These are phyloP conservation scores for Aurelia sp. DNA, from an alignment of 30 jellyfish, hydroid and myxozoan genomes.

Conservation along the genomic window DNA sequence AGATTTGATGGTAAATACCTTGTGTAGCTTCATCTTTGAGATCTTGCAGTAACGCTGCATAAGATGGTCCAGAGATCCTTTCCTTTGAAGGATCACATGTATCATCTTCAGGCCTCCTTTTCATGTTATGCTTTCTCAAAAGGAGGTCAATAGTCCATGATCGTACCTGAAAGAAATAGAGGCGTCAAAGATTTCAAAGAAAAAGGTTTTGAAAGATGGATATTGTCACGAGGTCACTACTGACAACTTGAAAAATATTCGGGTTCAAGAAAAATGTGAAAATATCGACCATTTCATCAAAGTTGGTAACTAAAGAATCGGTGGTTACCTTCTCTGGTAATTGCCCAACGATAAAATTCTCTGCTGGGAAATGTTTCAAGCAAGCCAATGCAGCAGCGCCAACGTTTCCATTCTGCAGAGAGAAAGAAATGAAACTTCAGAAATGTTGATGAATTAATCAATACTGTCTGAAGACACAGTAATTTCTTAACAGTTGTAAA, in stretches of 20 bases:
- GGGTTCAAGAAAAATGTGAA: no score
- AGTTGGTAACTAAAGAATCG: no score
- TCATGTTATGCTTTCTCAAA: slow-evolving; percentile 31
- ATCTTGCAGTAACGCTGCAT: slow-evolving; percentile 35
- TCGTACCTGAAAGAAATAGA: slow-evolving; percentile 38
- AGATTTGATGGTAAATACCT: slow-evolving; percentile 25
- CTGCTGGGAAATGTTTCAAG: slow-evolving; percentile 45
- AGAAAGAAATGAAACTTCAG: background rate
- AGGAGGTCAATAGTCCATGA: slow-evolving; percentile 32
- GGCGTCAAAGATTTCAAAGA: no score
- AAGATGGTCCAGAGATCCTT: slow-evolving; percentile 64
- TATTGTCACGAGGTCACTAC: no score
- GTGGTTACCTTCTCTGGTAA: slow-evolving; percentile 69
- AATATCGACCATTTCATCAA: no score
- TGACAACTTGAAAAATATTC: no score
- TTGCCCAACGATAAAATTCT: slow-evolving; percentile 36
- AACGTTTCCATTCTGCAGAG: slow-evolving; percentile 47
- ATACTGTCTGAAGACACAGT: no score
- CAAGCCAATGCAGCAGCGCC: slow-evolving; percentile 56
- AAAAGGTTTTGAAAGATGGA: no score
- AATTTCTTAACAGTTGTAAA: no score
- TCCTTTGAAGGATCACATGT: slow-evolving; percentile 47
- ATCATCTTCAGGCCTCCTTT: slow-evolving; percentile 64
- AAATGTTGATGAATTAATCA: no score
- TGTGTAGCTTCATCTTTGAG: slow-evolving; percentile 39